These are phyloP conservation scores for Himantopus leucocephalus DNA, from an alignment of 2,113 vertebrate genomes.

Conservation along the genomic window DNA sequence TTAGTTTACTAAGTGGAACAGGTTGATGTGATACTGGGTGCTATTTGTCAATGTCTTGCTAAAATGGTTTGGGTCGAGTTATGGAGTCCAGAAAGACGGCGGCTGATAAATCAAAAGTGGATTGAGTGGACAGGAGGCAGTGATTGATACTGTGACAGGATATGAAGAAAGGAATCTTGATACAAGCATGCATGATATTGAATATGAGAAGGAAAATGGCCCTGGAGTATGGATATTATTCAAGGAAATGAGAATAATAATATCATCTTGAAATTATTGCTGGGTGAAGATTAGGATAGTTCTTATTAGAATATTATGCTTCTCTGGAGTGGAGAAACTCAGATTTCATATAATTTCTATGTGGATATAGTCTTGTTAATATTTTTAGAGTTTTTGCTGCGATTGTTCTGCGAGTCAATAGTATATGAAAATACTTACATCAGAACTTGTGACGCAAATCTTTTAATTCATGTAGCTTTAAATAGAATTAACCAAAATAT, in stretches of 20 bases:
- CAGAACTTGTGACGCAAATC: background rate
- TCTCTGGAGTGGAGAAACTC: conserved; percentile 29
- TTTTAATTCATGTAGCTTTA: background rate
- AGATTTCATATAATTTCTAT: conserved; percentile 31
- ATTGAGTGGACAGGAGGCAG: conserved; percentile 99
- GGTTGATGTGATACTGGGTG: conserved; percentile 86
- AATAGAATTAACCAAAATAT: background rate
- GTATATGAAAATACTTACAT: background rate
- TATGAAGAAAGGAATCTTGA: conserved; percentile 88
- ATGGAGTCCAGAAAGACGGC: conserved; percentile 86
- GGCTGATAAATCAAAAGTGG: conserved; percentile 98
- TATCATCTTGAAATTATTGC: conserved; percentile 87
- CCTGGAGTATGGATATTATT: conserved; percentile 92
- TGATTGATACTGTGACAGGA: conserved; percentile 99
- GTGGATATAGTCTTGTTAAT: conserved; percentile 37
- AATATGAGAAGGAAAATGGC: conserved; percentile 87
- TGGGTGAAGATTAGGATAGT: conserved; percentile 88
- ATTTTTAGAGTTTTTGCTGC: background rate
- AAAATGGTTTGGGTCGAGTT: conserved; percentile 96
- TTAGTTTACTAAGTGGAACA: conserved; percentile 89
- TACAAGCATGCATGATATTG: conserved; percentile 81
- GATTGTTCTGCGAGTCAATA: conserved; percentile 17
- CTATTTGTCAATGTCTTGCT: conserved; percentile 93
- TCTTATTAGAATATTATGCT: conserved; percentile 85
- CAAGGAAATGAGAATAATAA: conserved; percentile 95